Evolutionary conservation across 2,888 invertebrate genomes (phyloP).

Genomic region (Priocnemis perturbator): DNA sequence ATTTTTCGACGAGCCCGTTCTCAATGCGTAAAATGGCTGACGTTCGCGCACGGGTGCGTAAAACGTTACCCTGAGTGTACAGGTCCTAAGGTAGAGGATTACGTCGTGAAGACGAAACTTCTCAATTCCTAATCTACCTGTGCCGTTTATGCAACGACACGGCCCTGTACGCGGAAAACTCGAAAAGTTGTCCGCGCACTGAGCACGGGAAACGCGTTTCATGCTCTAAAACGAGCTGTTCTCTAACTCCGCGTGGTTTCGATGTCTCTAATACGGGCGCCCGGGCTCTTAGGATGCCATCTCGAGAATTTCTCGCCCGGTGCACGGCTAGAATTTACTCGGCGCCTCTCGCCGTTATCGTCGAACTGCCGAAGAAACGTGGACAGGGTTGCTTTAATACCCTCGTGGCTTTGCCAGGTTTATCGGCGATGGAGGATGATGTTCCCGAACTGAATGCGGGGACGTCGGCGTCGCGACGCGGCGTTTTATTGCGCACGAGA

Average conservation of each 20-base stretch:
- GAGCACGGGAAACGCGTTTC: conserved; percentile 14
- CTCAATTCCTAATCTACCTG: conserved; percentile 47
- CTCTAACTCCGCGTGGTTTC: conserved; percentile 8
- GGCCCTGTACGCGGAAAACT: conserved; percentile 22
- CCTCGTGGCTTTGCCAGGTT: background rate
- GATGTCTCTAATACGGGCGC: conserved; percentile 27
- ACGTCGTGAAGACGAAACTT: conserved; percentile 41
- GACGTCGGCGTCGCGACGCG: too few species aligned
- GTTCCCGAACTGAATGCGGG: too few species aligned
- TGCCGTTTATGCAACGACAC: conserved; percentile 36
- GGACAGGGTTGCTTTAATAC: background rate
- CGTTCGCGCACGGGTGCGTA: too few species aligned
- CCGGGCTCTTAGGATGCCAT: conserved; percentile 17
- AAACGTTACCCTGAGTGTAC: background rate
- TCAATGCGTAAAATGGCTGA: too few species aligned
- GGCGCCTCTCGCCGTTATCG: background rate
- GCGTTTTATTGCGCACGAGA: too few species aligned
- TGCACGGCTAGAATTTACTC: conserved; percentile 10
- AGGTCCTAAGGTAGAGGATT: conserved; percentile 29
- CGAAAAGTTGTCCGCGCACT: conserved; percentile 30
- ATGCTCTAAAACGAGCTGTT: conserved; percentile 25
- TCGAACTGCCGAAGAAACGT: conserved; percentile 5
- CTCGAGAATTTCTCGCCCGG: conserved; percentile 14
- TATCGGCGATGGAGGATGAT: too few species aligned
- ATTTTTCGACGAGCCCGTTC: too few species aligned